Base-by-base conservation (phyloP, 2,888 invertebrate genomes). In the Apodemia zela region DNA sequence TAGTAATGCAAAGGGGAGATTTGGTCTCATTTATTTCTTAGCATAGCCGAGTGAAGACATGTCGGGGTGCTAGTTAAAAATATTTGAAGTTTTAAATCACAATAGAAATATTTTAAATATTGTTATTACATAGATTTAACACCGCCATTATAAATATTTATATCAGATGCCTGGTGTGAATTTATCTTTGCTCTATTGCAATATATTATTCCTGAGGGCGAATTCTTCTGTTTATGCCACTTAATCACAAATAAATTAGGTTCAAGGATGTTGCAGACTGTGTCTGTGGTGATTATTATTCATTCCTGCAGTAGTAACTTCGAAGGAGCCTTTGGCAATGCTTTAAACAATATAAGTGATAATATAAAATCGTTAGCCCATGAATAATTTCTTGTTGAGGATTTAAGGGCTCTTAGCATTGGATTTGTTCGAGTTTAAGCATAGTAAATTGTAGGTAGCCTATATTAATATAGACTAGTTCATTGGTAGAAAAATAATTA, bases 201-300 rank as follows among this genome's bases (percentile, higher is more conserved):
- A 54, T 54, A 54, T 54, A 54, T 25, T 21, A 25, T 2, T 25
- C 54, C 25, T 25, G 6, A 25, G 54, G 54, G 54, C 54, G 15
- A 54, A 54, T 54, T 54, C 54, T 66, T 68, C 65, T 65, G 61
- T 63, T 18, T 57, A 59, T 61, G 62, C 62, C 67, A 63, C 54
- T 69, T 71, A 71, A 71, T 72, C 71, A 66, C 61, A 67, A 62
- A 70, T 72, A 70, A 71, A 72, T 73, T 73, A 70, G 69, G 70
- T 69, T 69, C 70, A 66, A 64, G 67, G 70, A 70, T 71, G 67
- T 66, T 68, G 61, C 61, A 66, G 59, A 60, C 61, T 60, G 60
- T 62, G 66, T 66, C 65, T 63, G 25, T 38, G 62, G 61, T 58
- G 17, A 49, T 60, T 62, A 67, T 68, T 66, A 66, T 58, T 68